Conservation (phyloP, 1,140 invertebrate species). For the Zaprionus ghesquierei region DNA sequence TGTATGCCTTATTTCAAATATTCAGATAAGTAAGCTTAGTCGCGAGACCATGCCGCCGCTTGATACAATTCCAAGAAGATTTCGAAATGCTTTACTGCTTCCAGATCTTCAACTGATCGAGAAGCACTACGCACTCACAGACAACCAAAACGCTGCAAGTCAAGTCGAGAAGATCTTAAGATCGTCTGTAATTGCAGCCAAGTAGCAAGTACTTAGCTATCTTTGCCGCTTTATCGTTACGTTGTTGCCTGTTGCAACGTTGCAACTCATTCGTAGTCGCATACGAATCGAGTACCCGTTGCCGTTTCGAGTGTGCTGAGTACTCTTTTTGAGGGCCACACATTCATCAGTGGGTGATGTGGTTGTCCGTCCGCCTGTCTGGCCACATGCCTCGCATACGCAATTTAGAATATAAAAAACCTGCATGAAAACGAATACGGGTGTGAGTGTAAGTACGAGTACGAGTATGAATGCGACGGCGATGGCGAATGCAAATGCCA, state of each 20-base stretch:
- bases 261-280: no score
- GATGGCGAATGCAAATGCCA: constrained; percentile 18
- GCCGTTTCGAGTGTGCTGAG: background rate
- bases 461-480: background rate
- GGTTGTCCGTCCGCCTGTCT: constrained; percentile 1
- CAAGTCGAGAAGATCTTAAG: background rate
- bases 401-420: constrained; percentile 54
- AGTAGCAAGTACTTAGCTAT: constrained; percentile 5
- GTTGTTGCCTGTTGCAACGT: background rate
- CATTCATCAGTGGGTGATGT: constrained; percentile 39
- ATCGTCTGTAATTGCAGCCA: constrained; percentile 17
- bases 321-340: constrained; percentile 16
- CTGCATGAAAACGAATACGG: background rate
- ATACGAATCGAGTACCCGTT: background rate
- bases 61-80: background rate
- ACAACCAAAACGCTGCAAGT: background rate
- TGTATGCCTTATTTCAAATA: no score
- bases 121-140: background rate
- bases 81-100: background rate
- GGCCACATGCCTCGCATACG: constrained; percentile 48
- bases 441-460: no score
- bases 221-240: constrained; percentile 9
- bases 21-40: no score
- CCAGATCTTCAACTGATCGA: background rate
- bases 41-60: no score